A percentile compares a stretch with the other conserved stretches of the same genome.
Evolutionary conservation across 2,797 vertebrate species (phyloP).

Genomic region (Tangara arthus): DNA sequence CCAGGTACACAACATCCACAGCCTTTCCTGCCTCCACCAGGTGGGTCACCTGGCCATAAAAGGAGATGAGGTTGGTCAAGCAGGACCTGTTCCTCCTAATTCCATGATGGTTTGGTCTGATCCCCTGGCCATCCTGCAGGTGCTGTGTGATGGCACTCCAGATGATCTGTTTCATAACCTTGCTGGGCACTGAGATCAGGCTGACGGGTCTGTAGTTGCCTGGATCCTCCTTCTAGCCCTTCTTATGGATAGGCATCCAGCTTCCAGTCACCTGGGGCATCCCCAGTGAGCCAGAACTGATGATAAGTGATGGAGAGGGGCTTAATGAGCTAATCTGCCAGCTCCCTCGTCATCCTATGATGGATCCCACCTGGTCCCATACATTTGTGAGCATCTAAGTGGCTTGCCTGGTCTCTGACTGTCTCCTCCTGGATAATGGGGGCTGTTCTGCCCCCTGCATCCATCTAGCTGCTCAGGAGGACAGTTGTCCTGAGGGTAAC

Average conservation of each 20-base stretch:
- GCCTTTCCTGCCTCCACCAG: neutral
- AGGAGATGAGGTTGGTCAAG: neutral
- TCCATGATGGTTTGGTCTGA: neutral
- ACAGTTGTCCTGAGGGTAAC: neutral
- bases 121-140: neutral
- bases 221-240: neutral
- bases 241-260: neutral
- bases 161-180: neutral
- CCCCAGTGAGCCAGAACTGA: neutral
- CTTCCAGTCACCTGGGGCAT: neutral
- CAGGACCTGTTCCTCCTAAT: neutral
- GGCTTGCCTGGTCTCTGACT: neutral
- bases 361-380: neutral
- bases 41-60: neutral
- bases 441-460: neutral
- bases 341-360: too few relatives aligned
- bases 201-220: neutral
- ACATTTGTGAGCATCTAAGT: neutral
- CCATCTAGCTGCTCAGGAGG: neutral
- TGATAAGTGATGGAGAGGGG: neutral
- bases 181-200: neutral
- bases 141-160: neutral
- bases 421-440: neutral
- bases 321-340: neutral
- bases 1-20: neutral